Percentiles rank a stretch among this genome's conserved stretches.
phyloP scores from a whole-genome alignment of 2,797 vertebrate species.

The Labeo calbasu region DNA sequence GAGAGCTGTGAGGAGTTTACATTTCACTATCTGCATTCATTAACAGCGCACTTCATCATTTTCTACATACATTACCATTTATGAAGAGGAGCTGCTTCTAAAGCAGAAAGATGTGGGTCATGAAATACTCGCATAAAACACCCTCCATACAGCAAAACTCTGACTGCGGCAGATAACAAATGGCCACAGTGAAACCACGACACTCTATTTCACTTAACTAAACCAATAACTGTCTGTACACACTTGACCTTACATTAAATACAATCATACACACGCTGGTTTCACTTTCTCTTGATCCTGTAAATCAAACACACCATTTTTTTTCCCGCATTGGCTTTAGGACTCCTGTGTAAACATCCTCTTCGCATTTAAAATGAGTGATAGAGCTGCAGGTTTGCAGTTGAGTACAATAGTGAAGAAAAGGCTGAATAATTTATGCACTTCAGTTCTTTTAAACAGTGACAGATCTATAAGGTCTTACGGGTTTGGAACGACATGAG shows the following conservation, averaged over 20 bases:
- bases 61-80: conserved; percentile 45
- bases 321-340: background rate
- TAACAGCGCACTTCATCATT: conserved; percentile 20
- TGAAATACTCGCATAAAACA: background rate
- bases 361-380: background rate
- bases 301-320: conserved; percentile 12
- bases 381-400: background rate
- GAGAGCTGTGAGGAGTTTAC: conserved; percentile 36
- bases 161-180: conserved; percentile 6
- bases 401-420: background rate
- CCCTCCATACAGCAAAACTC: background rate
- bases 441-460: background rate
- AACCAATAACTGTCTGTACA: conserved; percentile 20
- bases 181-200: background rate
- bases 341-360: background rate
- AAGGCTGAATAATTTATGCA: background rate
- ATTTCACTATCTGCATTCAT: conserved; percentile 42
- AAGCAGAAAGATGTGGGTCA: conserved; percentile 25
- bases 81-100: conserved; percentile 12
- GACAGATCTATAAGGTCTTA: too few species aligned
- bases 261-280: background rate
- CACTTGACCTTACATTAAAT: conserved; percentile 20
- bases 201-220: conserved; percentile 30
- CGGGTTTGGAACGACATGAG: too few species aligned
- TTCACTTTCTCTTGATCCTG: background rate